Evolutionary conservation across 2,888 invertebrate species (phyloP), one percentile per base, ranked within the genome.

Genomic region (Syrista parreyssii): DNA sequence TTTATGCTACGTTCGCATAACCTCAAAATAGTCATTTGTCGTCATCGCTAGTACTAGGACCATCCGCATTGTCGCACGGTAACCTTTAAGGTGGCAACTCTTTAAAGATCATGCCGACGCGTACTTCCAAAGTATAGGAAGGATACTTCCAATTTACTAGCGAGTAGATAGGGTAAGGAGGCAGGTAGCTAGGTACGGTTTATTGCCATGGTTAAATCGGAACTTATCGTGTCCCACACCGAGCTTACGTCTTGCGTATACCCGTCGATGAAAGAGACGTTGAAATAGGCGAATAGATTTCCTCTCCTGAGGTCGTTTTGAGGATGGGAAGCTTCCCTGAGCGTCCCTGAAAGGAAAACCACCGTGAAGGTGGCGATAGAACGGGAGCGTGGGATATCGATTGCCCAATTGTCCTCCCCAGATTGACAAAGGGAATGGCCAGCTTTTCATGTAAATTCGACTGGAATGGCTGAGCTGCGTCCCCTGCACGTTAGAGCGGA

Each of bases 191-290:
- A 75, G 35, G 55, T 40, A 76, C 74, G 73, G 33, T 81, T 81
- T 78, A 81, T 78, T 78, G 68, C 76, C 75, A n/a, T 71, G 35
- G 36, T 78, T 71, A 55, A 55, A 23, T 55, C 55, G 55, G 23
- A 36, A 34, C 77, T 82, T 80, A 81, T 82, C 79, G 76, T 74
- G 35, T 77, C 76, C 78, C 79, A 76, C 72, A 82, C 81, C 76
- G 68, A n/a, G 71, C 72, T 77, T 76, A 77, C 76, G 68, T 55
- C 11, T 55, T 23, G 23, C 23, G 23, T 55, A 55, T 55, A 55
- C 1, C 23, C 55, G 0, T 55, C 23, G 55, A 55, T 23, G 23
- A 55, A 55, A 55, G 23, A 9, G 55, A 55, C 15, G 55, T 55
- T 9, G 23, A 55, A 23, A 55, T 55, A 55, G 23, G 9, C 55